Evolutionary conservation across 2,888 invertebrate genomes (phyloP), one percentile per base, ranked within the genome.

Genomic region (Penaeus monodon): DNA sequence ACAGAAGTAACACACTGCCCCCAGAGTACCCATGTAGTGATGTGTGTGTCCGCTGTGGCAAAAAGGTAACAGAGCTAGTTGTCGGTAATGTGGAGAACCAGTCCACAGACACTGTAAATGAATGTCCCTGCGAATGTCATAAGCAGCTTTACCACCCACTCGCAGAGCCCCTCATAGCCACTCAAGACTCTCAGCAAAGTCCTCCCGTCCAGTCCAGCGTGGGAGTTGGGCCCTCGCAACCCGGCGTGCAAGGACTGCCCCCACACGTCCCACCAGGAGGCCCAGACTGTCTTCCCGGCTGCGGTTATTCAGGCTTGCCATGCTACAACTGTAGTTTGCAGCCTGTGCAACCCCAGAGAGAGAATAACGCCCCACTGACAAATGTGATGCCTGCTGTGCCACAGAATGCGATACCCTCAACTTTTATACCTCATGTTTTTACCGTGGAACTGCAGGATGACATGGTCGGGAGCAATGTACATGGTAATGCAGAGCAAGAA

Each of bases 241-340:
- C 20, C 82, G 14, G 57, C 29, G 49, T 27, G 63, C 44, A 33
- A 81, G 57, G 70, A 7, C 22, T 2, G 14, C 33, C 44, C 22
- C 33, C 44, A 29, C 73, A 86, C 65, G 49, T 86, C 24, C 86
- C 86, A 8, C 86, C 86, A 1, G 57, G 77, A 7, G 86, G 86
- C 6, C 82, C 86, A 6, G 74, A 83, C 70, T 86, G 86, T 57
- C 70, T 73, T 8, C 82, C 82, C 14, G 86, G 86, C n/a, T 86
- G 86, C 64, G 86, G 86, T 8, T 86, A 86, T 49, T 86, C 82
- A 22, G 86, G 86, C 44, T 82, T 86, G 8, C 86, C 86, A 3
- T 86, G 86, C 44, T 86, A 83, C 63, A 76, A 82, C 70, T 86
- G 86, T 38, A 86, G 86, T 57, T 57, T 74, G 4, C 57, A n/a